Evolutionary conservation across 1,140 invertebrate genomes (phyloP), one percentile per base, ranked within the genome.

Genomic region (Cotesia typhae): DNA sequence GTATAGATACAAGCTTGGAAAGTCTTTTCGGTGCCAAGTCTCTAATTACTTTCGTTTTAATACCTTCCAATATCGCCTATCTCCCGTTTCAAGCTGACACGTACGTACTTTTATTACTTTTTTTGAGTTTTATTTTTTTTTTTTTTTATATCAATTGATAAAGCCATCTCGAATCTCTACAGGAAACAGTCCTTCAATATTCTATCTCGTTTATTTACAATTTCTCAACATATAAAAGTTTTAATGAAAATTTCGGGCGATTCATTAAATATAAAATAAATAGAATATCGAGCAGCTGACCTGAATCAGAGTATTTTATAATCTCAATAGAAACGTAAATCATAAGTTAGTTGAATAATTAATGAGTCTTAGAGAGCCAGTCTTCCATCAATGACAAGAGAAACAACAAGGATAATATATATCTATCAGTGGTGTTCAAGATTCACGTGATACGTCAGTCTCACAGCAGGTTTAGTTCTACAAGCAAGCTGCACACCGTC

Each of bases 11-110:
- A 65, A 65, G 36, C 47, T 61, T 38, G 70, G 37, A 71, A 65
- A 65, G 60, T 61, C 36, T 71, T 47, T 53, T 37, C 60, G 57
- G 64, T 75, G 74, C 74, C 70, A 75, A 75, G 70, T 72, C 74
- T 66, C 70, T 75, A 75, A 75, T 75, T 71, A 68, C 74, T 72
- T 72, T 75, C 72, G 70, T 75, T 75, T 74, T 72, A 75, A 72
- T 75, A 52, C 66, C 55, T 47, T 36, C 57, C 55, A 57, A 35
- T 9, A 38, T 61, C 57, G 47, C 38, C 52, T 60, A 59, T 51
- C 59, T n/a, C 38, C 68, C 57, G 5, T 47, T 47, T 47, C 41
- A 47, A 47, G 41, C 41, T 47, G 41, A 47, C 41, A 47, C 41
- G 41, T 47, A 47, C 41, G 41, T 47, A 47, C 41, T 28, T 73